Percentiles rank a stretch among this genome's conserved stretches.
These are phyloP conservation scores for Rhagologus leucostigma DNA, from an alignment of 2,113 vertebrate species.

Conservation along the genomic window DNA sequence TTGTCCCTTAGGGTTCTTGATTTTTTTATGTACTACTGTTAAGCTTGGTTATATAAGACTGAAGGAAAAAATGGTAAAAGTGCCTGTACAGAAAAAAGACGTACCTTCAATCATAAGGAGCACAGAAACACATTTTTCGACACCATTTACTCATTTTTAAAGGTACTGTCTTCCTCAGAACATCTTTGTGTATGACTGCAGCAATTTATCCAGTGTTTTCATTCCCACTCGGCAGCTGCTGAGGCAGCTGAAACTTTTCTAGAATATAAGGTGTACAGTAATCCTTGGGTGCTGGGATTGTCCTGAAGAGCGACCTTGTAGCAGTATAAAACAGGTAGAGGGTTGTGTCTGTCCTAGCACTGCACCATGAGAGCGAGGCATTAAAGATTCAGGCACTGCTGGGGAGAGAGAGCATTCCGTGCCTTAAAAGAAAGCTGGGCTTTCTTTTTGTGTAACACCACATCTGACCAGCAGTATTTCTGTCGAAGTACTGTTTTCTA, in stretches of 20 bases:
- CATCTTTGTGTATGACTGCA: neutral
- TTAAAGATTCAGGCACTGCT: neutral
- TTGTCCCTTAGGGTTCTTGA: neutral
- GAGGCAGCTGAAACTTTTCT: neutral
- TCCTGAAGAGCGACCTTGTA: rapidly evolving
- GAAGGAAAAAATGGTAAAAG: neutral
- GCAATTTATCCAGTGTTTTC: neutral
- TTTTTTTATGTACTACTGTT: neutral
- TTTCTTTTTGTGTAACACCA: neutral
- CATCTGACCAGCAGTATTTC: neutral
- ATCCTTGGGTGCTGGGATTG: neutral
- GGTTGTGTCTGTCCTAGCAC: neutral
- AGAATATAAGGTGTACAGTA: rapidly evolving
- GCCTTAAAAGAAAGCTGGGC: neutral
- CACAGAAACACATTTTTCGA: neutral
- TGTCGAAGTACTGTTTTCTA: neutral
- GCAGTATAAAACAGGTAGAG: rapidly evolving
- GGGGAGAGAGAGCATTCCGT: rapidly evolving
- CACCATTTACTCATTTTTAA: rapidly evolving
- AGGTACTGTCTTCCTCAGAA: neutral
- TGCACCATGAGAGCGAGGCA: rapidly evolving
- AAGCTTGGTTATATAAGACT: neutral
- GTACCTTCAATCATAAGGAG: neutral
- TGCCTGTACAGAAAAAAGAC: neutral
- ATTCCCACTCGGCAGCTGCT: rapidly evolving